phyloP scores from a whole-genome alignment of 2,113 vertebrate genomes.

The Pseudorhombus dupliciocellatus region DNA sequence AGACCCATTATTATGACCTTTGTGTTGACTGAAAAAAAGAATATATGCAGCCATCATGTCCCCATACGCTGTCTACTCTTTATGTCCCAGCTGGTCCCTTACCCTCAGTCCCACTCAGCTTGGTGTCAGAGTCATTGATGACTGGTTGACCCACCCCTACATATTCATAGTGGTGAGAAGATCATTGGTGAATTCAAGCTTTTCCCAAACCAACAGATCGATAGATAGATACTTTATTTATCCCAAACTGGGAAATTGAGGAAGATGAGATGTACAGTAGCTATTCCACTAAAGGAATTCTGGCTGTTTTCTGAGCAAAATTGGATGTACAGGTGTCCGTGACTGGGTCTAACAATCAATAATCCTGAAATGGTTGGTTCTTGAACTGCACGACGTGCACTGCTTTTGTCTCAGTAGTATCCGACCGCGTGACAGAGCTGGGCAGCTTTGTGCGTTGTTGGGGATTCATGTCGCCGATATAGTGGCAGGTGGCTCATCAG shows the following conservation, averaged over 20 bases:
- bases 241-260: too few species aligned
- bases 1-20: too few species aligned
- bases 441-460: slow-evolving; percentile 63
- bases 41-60: background rate
- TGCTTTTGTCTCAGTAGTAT: background rate
- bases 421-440: slow-evolving; percentile 66
- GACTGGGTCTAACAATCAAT: background rate
- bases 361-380: background rate
- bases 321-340: too few species aligned
- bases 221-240: too few species aligned
- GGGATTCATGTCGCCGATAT: slow-evolving; percentile 77
- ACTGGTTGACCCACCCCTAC: too few species aligned
- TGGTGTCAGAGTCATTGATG: too few species aligned
- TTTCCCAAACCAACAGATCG: too few species aligned
- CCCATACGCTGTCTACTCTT: background rate
- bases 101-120: background rate
- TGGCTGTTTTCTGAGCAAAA: background rate
- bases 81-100: background rate
- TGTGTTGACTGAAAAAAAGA: background rate
- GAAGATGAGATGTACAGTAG: too few species aligned
- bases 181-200: too few species aligned
- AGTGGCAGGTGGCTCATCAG: slow-evolving; percentile 74
- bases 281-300: background rate
- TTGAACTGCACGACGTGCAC: background rate
- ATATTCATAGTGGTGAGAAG: too few species aligned